A percentile compares a stretch with the other conserved stretches of the same genome.
These are phyloP conservation scores for Lophura nycthemera DNA, from an alignment of 2,113 vertebrate species.

Conservation along the genomic window DNA sequence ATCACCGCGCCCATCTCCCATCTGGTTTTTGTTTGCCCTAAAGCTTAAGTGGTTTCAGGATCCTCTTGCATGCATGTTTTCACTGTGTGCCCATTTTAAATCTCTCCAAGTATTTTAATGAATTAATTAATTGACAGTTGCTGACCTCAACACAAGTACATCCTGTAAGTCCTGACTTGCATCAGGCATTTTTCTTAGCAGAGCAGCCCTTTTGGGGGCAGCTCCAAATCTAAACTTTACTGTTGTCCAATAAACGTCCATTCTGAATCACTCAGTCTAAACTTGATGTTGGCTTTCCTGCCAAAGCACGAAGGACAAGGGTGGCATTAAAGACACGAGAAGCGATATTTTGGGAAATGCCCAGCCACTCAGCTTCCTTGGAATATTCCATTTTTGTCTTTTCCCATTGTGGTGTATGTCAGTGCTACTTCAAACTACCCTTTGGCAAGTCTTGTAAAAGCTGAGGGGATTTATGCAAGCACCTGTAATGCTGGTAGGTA, in stretches of 20 bases:
- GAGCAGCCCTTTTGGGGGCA: background rate
- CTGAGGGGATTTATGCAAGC: background rate
- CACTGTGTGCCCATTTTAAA: background rate
- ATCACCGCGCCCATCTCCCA: background rate
- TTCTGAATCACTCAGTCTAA: background rate
- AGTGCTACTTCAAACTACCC: background rate
- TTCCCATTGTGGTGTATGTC: background rate
- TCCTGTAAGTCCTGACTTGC: conserved; percentile 39
- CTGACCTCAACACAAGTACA: background rate
- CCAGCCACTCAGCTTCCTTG: background rate
- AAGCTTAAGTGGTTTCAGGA: conserved; percentile 26
- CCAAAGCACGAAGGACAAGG: conserved; percentile 12
- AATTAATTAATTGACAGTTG: conserved; percentile 41
- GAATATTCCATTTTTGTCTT: background rate
- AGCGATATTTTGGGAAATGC: background rate
- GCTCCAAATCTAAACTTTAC: background rate
- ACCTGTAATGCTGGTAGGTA: background rate
- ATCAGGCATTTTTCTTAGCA: background rate
- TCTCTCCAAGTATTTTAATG: conserved; percentile 14
- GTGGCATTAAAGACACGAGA: conserved; percentile 27
- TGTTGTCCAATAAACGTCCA: background rate
- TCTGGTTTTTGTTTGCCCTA: conserved; percentile 53
- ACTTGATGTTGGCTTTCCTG: conserved; percentile 17
- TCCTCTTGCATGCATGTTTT: background rate
- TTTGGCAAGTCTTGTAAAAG: background rate